Conservation (phyloP, 2,888 invertebrate species). For the Stenotaenia linearis region DNA sequence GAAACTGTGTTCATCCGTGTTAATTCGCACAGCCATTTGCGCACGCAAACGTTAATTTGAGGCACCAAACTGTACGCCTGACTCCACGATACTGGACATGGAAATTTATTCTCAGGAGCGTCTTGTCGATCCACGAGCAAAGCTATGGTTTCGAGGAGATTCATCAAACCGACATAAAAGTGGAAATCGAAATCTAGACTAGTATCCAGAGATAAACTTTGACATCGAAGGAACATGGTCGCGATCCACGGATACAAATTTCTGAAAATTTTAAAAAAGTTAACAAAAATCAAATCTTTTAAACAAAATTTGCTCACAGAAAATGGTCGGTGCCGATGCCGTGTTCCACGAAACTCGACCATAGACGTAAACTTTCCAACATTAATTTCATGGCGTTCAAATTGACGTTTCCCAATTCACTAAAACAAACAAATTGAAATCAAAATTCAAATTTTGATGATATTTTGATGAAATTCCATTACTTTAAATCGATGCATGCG, state of each 20-base stretch:
- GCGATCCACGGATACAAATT: constrained; percentile 55
- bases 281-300: background rate
- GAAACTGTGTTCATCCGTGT: constrained; percentile 32
- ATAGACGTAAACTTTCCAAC: constrained; percentile 53
- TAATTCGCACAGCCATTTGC: constrained; percentile 42
- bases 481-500: constrained; percentile 42
- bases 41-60: constrained; percentile 38
- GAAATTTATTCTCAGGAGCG: background rate
- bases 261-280: constrained; percentile 40
- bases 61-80: constrained; percentile 43
- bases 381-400: constrained; percentile 44
- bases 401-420: constrained; percentile 46
- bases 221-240: constrained; percentile 56
- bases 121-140: background rate
- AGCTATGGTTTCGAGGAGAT: constrained; percentile 40
- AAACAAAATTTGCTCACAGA: constrained; percentile 36
- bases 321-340: constrained; percentile 51
- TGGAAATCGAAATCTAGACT: constrained; percentile 54
- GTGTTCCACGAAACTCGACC: constrained; percentile 55
- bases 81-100: constrained; percentile 40
- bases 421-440: too few relatives aligned
- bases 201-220: constrained; percentile 54
- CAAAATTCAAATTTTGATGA: too few relatives aligned
- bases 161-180: constrained; percentile 55
- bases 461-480: too few relatives aligned